Evolutionary conservation across 2,888 invertebrate genomes (phyloP), one percentile per base, ranked within the genome.

Genomic region (Rhorus exstirpatorius): DNA sequence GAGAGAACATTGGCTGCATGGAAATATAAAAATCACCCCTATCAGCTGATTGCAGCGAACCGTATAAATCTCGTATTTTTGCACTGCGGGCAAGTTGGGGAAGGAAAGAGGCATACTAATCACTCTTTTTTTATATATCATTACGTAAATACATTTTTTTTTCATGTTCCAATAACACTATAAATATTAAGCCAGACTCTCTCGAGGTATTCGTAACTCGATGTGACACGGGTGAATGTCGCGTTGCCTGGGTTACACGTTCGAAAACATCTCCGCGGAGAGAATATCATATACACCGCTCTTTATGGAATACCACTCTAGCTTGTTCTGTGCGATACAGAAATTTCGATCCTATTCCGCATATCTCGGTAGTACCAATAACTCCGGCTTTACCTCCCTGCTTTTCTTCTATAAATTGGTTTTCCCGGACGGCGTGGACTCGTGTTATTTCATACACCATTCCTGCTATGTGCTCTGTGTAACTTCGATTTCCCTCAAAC

Each of bases 401-500:
- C 3, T 51, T 38, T 51, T 60, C 49, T 26, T 61, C 26, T 26
- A 55, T 63, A 65, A 74, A 74, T 74, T 74, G 74, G 58, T 35
- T 55, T 53, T 44, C 53, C 53, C 74, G 63, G 41, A 41, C n/a
- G 4, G 1, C 41, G 41, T n/a, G 41, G 41, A 10, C 8, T 41
- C n/a, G 8, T 41, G n/a, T 10, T 41, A 41, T n/a, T 6, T 41
- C 1, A 41, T 41, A 24, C 17, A 24, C 14, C 60, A 35, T 53
- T 63, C 38, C 21, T 53, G 55, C 41, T 17, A 41, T 26, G n/a
- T 53, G 14, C 41, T 41, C 38, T 17, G 31, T 41, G 44, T 3
- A 44, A 65, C 53, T 75, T 75, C 63, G 63, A 63, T 65, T 75
- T 72, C 51, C 44, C 38, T 35, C 53, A 75, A 65, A 75, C 63